Evolutionary conservation across 1,140 invertebrate species (phyloP).

Genomic region (Probaryconus sp.): DNA sequence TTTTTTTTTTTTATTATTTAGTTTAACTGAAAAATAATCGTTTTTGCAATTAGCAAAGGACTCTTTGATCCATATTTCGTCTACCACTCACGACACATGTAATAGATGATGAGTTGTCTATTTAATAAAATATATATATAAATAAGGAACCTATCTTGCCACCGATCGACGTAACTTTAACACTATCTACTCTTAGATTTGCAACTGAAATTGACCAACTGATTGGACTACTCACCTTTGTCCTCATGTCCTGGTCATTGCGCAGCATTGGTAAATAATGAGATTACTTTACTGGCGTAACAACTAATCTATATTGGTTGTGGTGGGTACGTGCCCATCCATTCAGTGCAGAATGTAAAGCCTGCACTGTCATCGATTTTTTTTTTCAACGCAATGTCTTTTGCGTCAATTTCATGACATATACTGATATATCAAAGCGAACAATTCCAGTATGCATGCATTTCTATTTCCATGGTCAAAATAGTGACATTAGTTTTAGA

Average conservation of each 20-base stretch:
- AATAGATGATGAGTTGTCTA: too few relatives aligned
- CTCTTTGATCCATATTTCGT: too few relatives aligned
- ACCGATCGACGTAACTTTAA: conserved; percentile 26
- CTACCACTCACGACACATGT: too few relatives aligned
- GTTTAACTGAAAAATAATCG: too few relatives aligned
- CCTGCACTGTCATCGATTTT: conserved; percentile 47
- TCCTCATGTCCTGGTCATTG: conserved; percentile 80
- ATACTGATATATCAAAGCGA: too few relatives aligned
- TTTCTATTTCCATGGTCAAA: too few relatives aligned
- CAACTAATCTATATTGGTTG: conserved; percentile 37
- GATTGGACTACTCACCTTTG: conserved; percentile 80
- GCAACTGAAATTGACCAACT: conserved; percentile 51
- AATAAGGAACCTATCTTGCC: conserved; percentile 34
- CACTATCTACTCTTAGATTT: conserved; percentile 34
- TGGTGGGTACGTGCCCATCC: conserved; percentile 16
- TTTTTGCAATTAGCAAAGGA: too few relatives aligned
- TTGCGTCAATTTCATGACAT: neutral
- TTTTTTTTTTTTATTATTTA: too few relatives aligned
- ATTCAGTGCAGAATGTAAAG: conserved; percentile 37
- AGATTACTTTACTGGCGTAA: conserved; percentile 69
- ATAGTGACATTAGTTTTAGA: too few relatives aligned
- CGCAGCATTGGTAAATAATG: conserved; percentile 70
- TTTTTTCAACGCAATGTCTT: neutral
- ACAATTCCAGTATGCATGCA: too few relatives aligned
- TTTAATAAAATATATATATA: too few relatives aligned